A percentile compares a stretch with the other conserved stretches of the same genome.
These are phyloP conservation scores for Schrankia costaestrigalis DNA, from an alignment of 2,888 invertebrate species.

Conservation along the genomic window DNA sequence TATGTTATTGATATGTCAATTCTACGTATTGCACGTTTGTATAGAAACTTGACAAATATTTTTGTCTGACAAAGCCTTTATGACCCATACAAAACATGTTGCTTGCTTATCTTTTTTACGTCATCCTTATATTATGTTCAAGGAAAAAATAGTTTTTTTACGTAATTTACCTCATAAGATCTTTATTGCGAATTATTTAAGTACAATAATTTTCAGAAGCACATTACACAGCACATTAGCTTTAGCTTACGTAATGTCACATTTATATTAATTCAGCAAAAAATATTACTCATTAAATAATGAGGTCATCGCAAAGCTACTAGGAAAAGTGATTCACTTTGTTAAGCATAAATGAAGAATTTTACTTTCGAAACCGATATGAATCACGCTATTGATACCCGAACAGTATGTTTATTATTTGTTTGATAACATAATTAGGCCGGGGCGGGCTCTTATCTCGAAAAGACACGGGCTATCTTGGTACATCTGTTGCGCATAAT, in stretches of 20 bases:
- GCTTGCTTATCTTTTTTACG: too few species aligned
- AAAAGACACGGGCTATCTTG: conserved; percentile 36
- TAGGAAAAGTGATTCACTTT: conserved; percentile 21
- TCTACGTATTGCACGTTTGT: too few species aligned
- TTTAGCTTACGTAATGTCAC: conserved; percentile 9
- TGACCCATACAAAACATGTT: too few species aligned
- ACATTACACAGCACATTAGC: too few species aligned
- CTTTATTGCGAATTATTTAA: too few species aligned
- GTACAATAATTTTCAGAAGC: too few species aligned
- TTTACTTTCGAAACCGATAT: conserved; percentile 21
- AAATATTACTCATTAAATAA: conserved; percentile 9
- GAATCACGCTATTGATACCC: conserved; percentile 15
- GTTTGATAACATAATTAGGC: conserved; percentile 34
- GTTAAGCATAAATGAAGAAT: conserved; percentile 8
- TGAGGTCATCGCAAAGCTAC: conserved; percentile 23
- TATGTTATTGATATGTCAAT: too few species aligned
- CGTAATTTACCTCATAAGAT: too few species aligned
- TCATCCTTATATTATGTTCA: too few species aligned
- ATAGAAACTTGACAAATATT: too few species aligned
- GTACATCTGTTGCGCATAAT: conserved; percentile 33
- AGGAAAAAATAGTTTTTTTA: too few species aligned
- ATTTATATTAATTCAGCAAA: conserved; percentile 13
- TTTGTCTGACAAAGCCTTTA: too few species aligned
- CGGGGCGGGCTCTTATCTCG: conserved; percentile 35
- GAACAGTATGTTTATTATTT: conserved; percentile 17